These are phyloP conservation scores for Xiphophorus birchmanni DNA, from an alignment of 2,797 vertebrate species.

Conservation along the genomic window DNA sequence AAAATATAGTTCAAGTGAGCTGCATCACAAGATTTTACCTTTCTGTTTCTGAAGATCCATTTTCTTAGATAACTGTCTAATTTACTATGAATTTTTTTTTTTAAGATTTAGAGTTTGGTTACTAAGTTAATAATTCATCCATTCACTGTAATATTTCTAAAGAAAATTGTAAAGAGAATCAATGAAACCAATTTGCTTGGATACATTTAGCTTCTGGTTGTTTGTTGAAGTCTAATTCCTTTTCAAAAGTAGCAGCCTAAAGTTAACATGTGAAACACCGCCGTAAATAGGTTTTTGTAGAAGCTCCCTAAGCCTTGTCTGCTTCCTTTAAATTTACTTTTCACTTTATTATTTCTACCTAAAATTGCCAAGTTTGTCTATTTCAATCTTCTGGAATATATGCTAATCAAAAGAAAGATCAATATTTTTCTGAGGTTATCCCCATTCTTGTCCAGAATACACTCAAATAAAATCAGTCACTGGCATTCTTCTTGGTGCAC, in stretches of 20 bases:
- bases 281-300: background rate
- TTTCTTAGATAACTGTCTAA: background rate
- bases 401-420: background rate
- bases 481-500: background rate
- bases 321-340: background rate
- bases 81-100: background rate
- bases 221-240: background rate
- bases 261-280: background rate
- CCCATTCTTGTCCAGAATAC: background rate
- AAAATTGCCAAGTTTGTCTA: background rate
- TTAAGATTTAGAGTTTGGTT: background rate
- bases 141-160: background rate
- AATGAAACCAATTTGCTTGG: background rate
- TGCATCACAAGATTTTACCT: background rate
- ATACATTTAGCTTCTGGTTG: background rate
- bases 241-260: background rate
- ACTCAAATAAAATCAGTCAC: background rate
- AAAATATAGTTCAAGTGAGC: background rate
- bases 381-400: background rate
- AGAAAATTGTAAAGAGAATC: background rate
- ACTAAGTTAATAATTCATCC: background rate
- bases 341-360: background rate
- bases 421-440: background rate
- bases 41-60: background rate
- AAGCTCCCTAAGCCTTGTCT: background rate